Evolutionary conservation across 2,113 vertebrate species (phyloP).

Genomic region (Nipponia nippon): DNA sequence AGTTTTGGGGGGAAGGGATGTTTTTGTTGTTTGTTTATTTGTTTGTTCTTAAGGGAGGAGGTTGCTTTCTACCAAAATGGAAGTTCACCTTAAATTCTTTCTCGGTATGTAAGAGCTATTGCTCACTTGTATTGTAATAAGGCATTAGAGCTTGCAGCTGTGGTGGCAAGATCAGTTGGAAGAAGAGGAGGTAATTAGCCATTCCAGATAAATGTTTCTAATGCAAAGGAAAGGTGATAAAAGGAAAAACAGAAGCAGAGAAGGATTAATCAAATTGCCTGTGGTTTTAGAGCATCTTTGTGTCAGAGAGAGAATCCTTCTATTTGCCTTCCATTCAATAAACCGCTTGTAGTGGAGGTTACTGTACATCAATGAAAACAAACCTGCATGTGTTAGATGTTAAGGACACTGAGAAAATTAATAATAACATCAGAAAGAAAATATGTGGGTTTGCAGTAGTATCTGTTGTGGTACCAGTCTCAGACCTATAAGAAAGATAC

Average conservation of each 20-base stretch:
- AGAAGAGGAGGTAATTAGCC: neutral
- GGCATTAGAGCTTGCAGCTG: neutral
- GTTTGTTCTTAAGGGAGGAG: neutral
- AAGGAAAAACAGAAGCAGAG: neutral
- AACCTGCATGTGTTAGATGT: neutral
- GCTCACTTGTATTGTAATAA: neutral
- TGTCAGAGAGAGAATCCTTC: neutral
- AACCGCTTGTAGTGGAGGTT: neutral
- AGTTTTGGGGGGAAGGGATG: fast-evolving
- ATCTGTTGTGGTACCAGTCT: neutral
- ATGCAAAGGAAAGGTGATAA: neutral
- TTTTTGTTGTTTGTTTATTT: neutral
- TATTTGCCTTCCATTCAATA: neutral
- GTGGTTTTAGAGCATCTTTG: neutral
- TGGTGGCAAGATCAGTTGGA: neutral
- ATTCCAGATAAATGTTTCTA: neutral
- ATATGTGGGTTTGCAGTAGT: neutral
- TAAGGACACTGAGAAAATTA: neutral
- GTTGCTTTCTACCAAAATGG: neutral
- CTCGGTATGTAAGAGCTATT: neutral
- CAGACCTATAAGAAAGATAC: neutral
- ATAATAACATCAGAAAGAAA: neutral
- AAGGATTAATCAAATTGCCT: neutral
- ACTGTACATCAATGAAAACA: neutral
- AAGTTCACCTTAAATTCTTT: neutral